phyloP scores from a whole-genome alignment of 2,888 invertebrate genomes.

The Nemapogon koenigi region DNA sequence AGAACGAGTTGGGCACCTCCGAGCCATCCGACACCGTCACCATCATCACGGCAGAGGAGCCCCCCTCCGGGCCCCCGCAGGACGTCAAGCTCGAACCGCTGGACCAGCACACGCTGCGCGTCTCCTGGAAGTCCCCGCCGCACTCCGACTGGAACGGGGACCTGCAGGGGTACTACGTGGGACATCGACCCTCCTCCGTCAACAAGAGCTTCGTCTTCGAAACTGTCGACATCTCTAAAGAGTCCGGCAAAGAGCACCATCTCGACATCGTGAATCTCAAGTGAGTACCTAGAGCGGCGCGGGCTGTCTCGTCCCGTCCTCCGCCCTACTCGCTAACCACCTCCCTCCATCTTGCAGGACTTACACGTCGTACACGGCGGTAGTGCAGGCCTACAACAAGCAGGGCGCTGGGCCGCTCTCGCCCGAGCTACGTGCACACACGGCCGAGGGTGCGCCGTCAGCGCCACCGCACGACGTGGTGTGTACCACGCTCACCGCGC shows the following conservation, averaged over 20 bases:
- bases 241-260: slow-evolving; percentile 90
- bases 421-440: slow-evolving; percentile 87
- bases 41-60: slow-evolving; percentile 95
- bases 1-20: slow-evolving; percentile 93
- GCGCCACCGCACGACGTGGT: slow-evolving; percentile 91
- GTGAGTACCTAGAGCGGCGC: slow-evolving; percentile 31
- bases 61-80: slow-evolving; percentile 83
- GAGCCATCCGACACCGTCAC: slow-evolving; percentile 92
- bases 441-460: slow-evolving; percentile 93
- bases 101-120: slow-evolving; percentile 85
- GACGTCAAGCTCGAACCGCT: slow-evolving; percentile 85
- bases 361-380: slow-evolving; percentile 95
- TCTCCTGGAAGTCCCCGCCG: slow-evolving; percentile 90
- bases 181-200: slow-evolving; percentile 83
- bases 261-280: slow-evolving; percentile 81
- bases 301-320: neutral
- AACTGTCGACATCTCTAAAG: slow-evolving; percentile 89
- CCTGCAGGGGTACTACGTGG: slow-evolving; percentile 85
- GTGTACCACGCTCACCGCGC: slow-evolving; percentile 92
- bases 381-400: slow-evolving; percentile 94
- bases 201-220: slow-evolving; percentile 90
- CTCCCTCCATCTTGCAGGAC: slow-evolving; percentile 62
- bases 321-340: neutral
- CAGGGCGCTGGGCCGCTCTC: slow-evolving; percentile 92
- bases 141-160: slow-evolving; percentile 93